Base-by-base conservation (phyloP, 2,797 vertebrate species). In the Okamejei kenojei region DNA sequence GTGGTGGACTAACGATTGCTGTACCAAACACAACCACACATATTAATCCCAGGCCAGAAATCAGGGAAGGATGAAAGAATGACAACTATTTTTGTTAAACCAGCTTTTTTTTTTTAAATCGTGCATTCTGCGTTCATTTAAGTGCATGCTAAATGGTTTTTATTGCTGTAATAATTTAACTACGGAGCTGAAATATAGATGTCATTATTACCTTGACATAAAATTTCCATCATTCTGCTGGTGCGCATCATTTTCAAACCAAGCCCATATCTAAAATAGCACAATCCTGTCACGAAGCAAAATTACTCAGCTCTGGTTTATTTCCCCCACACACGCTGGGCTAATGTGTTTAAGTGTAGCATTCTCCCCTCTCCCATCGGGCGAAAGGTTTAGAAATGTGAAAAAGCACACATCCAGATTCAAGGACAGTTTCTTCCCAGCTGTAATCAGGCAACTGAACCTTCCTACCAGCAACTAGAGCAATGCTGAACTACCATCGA, bases 31-130 rank as follows among this genome's bases (percentile, higher is more conserved):
- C 93, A 94, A 94, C 93, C 93, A 93, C 93, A 79, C 79, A 93
- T 94, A 95, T 94, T 94, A 94, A 95, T 95, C 94, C 94, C 94
- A 95, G 94, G 11, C 93, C 94, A 94, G 94, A 94, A 95, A 94
- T 94, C 94, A 23, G 26, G 23, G 45, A 21, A 76, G 26, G 73
- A 74, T 92, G 58, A 94, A 94, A 95, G 94, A 95, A 73, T 74
- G 93, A 94, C 94, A 94, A 95, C 93, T 94, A 93, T 94, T 94
- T 91, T 93, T 94, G 93, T 94, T 95, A 93, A 95, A 94, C 93
- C 80, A 93, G 0, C 2, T 90, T 63, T 93, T 93, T 90, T 95
- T 45, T 45, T 45, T 2, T 2, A 94, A 4, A 0, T 7, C 0
- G 35, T 94, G 35, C 93, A 94, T 58, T 93, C 94, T 94, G 94